Percentiles rank a stretch among this genome's conserved stretches.
phyloP scores from a whole-genome alignment of 2,888 invertebrate genomes.

The Andricus curvator region DNA sequence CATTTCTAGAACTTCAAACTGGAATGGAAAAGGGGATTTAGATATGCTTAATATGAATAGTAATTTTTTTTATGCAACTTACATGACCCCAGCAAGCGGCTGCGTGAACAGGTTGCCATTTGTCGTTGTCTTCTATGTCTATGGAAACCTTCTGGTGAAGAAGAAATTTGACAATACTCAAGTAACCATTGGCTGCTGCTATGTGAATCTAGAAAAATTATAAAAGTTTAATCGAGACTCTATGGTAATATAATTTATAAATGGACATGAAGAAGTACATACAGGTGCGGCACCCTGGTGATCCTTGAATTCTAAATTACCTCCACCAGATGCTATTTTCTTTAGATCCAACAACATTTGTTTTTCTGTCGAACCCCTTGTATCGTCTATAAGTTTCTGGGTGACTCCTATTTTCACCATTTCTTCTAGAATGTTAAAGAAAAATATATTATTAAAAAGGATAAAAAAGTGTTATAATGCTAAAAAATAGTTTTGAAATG shows the following conservation, averaged over 20 bases:
- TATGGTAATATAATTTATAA: neutral
- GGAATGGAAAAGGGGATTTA: slow-evolving; percentile 65
- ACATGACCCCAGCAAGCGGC: slow-evolving; percentile 99
- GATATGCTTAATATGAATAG: neutral
- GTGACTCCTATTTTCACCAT: slow-evolving; percentile 97
- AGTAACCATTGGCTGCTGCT: slow-evolving; percentile 98
- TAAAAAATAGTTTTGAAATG: too few species aligned
- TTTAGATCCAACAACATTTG: slow-evolving; percentile 95
- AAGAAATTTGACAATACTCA: slow-evolving; percentile 95
- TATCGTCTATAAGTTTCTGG: slow-evolving; percentile 96
- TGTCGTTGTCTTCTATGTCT: slow-evolving; percentile 94
- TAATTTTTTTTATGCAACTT: slow-evolving; percentile 75
- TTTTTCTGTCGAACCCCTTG: slow-evolving; percentile 93
- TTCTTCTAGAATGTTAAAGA: slow-evolving; percentile 80
- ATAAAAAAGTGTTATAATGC: too few species aligned
- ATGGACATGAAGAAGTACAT: slow-evolving; percentile 75
- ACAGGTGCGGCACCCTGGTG: slow-evolving; percentile 96
- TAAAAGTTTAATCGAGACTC: slow-evolving; percentile 40
- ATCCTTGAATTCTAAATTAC: slow-evolving; percentile 91
- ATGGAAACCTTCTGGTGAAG: slow-evolving; percentile 94
- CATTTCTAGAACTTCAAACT: slow-evolving; percentile 97
- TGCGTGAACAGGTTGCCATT: slow-evolving; percentile 99
- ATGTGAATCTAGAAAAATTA: slow-evolving; percentile 89
- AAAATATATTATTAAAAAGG: too few species aligned
- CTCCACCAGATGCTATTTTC: slow-evolving; percentile 84